Conservation (phyloP, 2,113 vertebrate species). For the Rhea americana region DNA sequence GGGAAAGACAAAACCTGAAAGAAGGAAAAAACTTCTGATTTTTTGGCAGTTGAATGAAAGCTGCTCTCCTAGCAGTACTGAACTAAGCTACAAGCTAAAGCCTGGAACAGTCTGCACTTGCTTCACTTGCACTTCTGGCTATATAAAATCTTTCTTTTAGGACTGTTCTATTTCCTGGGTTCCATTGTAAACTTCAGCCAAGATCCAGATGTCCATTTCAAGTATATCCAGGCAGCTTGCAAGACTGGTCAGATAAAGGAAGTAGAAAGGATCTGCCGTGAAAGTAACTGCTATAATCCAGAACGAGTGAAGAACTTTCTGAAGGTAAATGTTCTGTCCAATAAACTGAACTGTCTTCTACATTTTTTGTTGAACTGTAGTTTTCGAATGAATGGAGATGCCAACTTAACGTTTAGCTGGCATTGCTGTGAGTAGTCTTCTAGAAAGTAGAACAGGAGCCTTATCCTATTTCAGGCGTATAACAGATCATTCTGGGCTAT, state of each 20-base stretch:
- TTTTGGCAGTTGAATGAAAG: not conserved
- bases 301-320: constrained; percentile 93
- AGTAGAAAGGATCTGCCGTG: constrained; percentile 91
- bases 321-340: constrained; percentile 75
- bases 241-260: constrained; percentile 96
- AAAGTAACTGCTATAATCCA: constrained; percentile 92
- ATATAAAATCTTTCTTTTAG: constrained; percentile 62
- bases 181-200: constrained; percentile 97
- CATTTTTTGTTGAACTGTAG: not conserved
- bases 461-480: not conserved
- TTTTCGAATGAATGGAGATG: not conserved
- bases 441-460: not conserved
- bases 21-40: not conserved
- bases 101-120: not conserved
- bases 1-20: not conserved
- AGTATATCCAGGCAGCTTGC: constrained; percentile 93
- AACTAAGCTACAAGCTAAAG: not conserved
- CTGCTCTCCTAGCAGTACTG: not conserved
- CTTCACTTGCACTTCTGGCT: not conserved
- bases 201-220: constrained; percentile 92
- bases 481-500: not conserved
- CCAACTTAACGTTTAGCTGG: not conserved
- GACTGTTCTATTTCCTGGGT: constrained; percentile 93
- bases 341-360: not conserved
- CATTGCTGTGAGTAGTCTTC: not conserved